A percentile compares a stretch with the other conserved stretches of the same genome.
Evolutionary conservation across 1,140 invertebrate species (phyloP).

Genomic region (Cotesia glomerata): DNA sequence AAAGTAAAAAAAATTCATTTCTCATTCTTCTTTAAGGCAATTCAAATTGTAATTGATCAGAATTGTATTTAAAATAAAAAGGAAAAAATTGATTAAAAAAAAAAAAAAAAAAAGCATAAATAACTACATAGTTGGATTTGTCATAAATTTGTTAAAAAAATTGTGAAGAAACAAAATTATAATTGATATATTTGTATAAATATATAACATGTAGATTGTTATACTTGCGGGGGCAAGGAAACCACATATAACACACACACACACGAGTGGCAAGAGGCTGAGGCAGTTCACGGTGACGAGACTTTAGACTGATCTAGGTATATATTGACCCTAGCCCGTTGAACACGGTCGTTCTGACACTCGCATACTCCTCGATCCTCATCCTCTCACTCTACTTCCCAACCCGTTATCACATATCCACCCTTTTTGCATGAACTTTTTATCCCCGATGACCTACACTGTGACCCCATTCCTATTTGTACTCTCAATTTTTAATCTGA

Average conservation of each 20-base stretch:
- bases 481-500: slow-evolving; percentile 24
- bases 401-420: not conserved
- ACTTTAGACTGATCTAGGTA: slow-evolving; percentile 66
- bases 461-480: slow-evolving; percentile 18
- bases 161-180: slow-evolving; percentile 18
- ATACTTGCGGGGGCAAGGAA: slow-evolving; percentile 59
- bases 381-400: not conserved
- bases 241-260: slow-evolving; percentile 40
- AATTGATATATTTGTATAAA: slow-evolving; percentile 17
- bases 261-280: slow-evolving; percentile 51
- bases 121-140: slow-evolving; percentile 34
- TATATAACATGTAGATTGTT: slow-evolving; percentile 33
- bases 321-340: slow-evolving; percentile 42
- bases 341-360: slow-evolving; percentile 14
- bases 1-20: slow-evolving; percentile 22
- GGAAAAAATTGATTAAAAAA: no score
- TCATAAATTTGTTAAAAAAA: slow-evolving; percentile 29
- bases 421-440: not conserved
- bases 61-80: slow-evolving; percentile 20
- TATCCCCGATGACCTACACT: slow-evolving; percentile 25
- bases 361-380: not conserved
- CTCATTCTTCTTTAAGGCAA: slow-evolving; percentile 20
- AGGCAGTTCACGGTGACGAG: slow-evolving; percentile 64
- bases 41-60: slow-evolving; percentile 37
- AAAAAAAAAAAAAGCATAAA: slow-evolving; percentile 33